Evolutionary conservation across 2,888 invertebrate genomes (phyloP).

Genomic region (Apodemia hepburni): DNA sequence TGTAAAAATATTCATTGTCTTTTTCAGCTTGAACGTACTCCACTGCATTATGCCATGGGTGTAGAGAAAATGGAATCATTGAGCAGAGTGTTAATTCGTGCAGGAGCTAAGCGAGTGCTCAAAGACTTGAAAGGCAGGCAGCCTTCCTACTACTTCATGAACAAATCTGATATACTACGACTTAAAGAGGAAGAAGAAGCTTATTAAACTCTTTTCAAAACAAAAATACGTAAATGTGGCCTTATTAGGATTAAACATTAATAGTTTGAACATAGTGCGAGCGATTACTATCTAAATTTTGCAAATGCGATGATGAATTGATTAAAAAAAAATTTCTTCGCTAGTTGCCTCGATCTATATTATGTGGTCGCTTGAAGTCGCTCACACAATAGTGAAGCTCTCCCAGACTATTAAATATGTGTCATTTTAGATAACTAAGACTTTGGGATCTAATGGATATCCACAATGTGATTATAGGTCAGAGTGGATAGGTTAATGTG

Average conservation of each 20-base stretch:
- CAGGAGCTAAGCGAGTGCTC: constrained; percentile 90
- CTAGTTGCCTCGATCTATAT: no score
- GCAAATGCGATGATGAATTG: no score
- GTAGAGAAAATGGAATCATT: constrained; percentile 90
- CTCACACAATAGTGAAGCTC: no score
- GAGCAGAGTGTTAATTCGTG: constrained; percentile 89
- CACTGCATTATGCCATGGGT: constrained; percentile 95
- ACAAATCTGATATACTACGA: constrained; percentile 91
- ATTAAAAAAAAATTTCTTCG: no score
- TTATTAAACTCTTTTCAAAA: constrained; percentile 47
- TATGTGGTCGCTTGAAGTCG: no score
- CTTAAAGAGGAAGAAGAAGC: constrained; percentile 92
- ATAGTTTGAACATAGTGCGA: neutral
- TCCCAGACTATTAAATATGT: no score
- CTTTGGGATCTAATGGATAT: no score
- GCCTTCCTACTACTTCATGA: constrained; percentile 95
- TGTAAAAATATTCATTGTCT: neutral
- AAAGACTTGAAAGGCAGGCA: constrained; percentile 94
- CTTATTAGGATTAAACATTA: constrained; percentile 17
- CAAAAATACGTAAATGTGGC: constrained; percentile 11
- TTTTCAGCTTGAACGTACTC: constrained; percentile 90
- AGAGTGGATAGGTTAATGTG: no score
- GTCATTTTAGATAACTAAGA: no score
- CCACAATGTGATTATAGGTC: no score
- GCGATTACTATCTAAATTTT: no score